These are phyloP conservation scores for Mythimna impura DNA, from an alignment of 2,888 invertebrate species.

Conservation along the genomic window DNA sequence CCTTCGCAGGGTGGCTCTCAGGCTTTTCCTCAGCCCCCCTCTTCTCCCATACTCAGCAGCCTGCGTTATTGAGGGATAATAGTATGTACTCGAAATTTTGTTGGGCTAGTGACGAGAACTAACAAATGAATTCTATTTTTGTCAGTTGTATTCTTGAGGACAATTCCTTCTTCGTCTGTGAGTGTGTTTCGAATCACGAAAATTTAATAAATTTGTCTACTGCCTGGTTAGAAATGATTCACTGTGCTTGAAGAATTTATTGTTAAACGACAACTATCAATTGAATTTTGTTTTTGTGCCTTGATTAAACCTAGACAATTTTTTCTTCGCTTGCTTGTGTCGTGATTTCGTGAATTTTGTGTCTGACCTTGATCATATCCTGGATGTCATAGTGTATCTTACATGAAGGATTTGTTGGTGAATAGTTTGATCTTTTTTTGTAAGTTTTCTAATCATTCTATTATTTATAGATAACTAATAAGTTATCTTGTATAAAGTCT, in stretches of 20 bases:
- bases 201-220: not conserved
- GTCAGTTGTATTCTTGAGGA: not conserved
- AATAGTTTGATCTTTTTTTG: not conserved
- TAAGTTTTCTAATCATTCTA: not conserved
- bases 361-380: not conserved
- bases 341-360: constrained; percentile 19
- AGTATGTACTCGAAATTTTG: constrained; percentile 65
- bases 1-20: constrained; percentile 71
- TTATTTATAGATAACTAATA: not conserved
- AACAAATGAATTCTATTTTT: constrained; percentile 30
- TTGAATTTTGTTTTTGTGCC: not conserved
- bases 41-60: constrained; percentile 53
- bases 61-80: constrained; percentile 70
- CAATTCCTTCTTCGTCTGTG: not conserved
- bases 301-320: not conserved
- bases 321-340: constrained; percentile 3
- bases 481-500: not conserved
- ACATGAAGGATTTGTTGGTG: constrained; percentile 9
- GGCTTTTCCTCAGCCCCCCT: constrained; percentile 54
- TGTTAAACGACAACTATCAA: not conserved
- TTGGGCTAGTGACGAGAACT: constrained; percentile 43
- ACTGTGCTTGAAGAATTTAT: not conserved
- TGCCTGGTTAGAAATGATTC: too few species aligned
- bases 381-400: constrained; percentile 4
- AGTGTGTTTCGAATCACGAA: constrained; percentile 1